Base-by-base conservation (phyloP, 2,888 invertebrate species). In the Alcis repandata region DNA sequence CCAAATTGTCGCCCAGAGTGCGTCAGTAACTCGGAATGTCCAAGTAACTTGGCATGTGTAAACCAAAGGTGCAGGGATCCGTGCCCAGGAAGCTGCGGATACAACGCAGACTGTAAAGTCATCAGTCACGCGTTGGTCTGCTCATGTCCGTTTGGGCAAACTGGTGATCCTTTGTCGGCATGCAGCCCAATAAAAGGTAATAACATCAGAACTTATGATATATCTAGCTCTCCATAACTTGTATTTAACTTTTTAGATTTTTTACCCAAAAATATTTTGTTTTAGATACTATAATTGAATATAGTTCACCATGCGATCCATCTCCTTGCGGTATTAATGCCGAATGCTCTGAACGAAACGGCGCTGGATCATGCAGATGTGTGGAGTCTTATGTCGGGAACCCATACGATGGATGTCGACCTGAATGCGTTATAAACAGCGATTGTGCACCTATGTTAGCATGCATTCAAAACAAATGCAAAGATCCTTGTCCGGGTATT, bases 391-490 rank as follows among this genome's bases (percentile, higher is more conserved):
- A 95, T 76, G 77, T 91, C 53, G 91, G 89, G 46, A 89, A 92
- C 72, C 92, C 91, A 63, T 89, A 90, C 71, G 89, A 93, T 70
- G 97, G 97, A 19, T 97, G 98, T 83, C 94, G 96, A 63, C 97
- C 97, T 0, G 97, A 97, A 88, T 98, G 98, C 85, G 94, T 96
- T 6, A 94, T 97, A 57, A 97, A 97, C 81, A 95, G 95, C 13
- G 97, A 98, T 82, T 98, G 98, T 79, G 89, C 95, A 9, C 95
- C 95, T 46, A 94, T 95, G 82, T 91, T 94, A 77, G 96, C 97
- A 38, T 97, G 97, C 79, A 94, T 96, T 32, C 95, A 96, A 85
- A 95, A 95, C 77, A 96, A 96, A 89, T 97, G 97, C 84, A 94
- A 94, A 80, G 96, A 97, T 85, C 97, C 98, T 13, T 98, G 98